Percentiles rank a stretch among this genome's conserved stretches.
Evolutionary conservation across 2,888 invertebrate genomes (phyloP).

Genomic region (Sphaerophoria taeniata): DNA sequence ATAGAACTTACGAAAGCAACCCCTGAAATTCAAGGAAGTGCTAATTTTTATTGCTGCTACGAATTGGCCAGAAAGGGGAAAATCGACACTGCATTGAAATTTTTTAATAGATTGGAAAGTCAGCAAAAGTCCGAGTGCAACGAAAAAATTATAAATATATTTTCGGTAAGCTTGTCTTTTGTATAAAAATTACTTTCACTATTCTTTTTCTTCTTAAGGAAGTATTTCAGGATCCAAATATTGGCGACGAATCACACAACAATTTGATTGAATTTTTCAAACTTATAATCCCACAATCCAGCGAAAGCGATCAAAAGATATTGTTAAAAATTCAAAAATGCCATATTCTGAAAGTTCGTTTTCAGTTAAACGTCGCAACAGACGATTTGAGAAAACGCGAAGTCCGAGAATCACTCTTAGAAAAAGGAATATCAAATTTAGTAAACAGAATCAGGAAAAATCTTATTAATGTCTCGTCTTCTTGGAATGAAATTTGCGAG

Average conservation of each 20-base stretch:
- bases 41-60: constrained; percentile 81
- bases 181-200: too few species aligned
- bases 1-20: constrained; percentile 79
- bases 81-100: constrained; percentile 79
- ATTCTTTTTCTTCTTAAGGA: constrained; percentile 65
- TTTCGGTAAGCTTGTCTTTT: constrained; percentile 71
- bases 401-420: constrained; percentile 76
- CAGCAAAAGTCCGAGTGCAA: constrained; percentile 76
- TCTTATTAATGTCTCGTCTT: constrained; percentile 77
- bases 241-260: constrained; percentile 75
- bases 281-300: constrained; percentile 76
- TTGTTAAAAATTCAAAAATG: constrained; percentile 78
- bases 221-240: constrained; percentile 67
- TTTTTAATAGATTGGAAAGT: constrained; percentile 77
- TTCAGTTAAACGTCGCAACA: constrained; percentile 75
- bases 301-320: constrained; percentile 74
- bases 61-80: constrained; percentile 80
- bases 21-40: constrained; percentile 79
- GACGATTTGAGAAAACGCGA: constrained; percentile 75
- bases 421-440: constrained; percentile 78
- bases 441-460: constrained; percentile 60
- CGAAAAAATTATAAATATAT: constrained; percentile 78
- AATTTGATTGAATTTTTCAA: constrained; percentile 80
- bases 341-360: constrained; percentile 77
- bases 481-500: constrained; percentile 78